phyloP scores from a whole-genome alignment of 92 coral and sea anemone species.

The Palythoa grandis region DNA sequence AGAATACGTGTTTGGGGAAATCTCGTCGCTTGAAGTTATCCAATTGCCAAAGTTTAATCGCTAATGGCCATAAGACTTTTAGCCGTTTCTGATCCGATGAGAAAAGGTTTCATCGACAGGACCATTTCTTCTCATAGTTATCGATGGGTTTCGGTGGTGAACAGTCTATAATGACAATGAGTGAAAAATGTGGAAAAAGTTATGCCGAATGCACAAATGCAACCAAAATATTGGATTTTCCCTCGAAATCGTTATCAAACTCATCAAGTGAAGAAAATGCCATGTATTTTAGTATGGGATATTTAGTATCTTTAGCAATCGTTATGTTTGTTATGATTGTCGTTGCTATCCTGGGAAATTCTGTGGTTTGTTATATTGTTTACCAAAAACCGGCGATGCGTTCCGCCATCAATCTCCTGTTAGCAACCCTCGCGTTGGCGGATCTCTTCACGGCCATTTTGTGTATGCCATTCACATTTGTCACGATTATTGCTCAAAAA shows the following conservation, averaged over 20 bases:
- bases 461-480: slow-evolving; percentile 86
- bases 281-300: slow-evolving; percentile 35
- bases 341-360: slow-evolving; percentile 83
- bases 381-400: slow-evolving; percentile 99
- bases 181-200: neutral
- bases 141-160: neutral
- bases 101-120: neutral
- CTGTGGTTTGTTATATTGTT: slow-evolving; percentile 92
- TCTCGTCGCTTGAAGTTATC: neutral
- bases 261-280: slow-evolving; percentile 21
- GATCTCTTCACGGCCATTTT: slow-evolving; percentile 82
- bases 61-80: neutral
- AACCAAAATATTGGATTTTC: neutral
- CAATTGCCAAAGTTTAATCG: slow-evolving; percentile 13
- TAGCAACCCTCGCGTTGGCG: slow-evolving; percentile 91
- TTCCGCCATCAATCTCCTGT: slow-evolving; percentile 89
- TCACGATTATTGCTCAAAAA: slow-evolving; percentile 71
- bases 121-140: neutral
- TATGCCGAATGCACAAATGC: neutral
- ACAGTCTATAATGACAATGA: slow-evolving; percentile 1
- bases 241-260: slow-evolving; percentile 17
- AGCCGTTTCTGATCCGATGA: neutral
- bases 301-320: slow-evolving; percentile 54
- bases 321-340: slow-evolving; percentile 73
- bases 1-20: neutral